Evolutionary conservation across 2,797 vertebrate genomes (phyloP).

Genomic region (Brotogeris chrysoptera): DNA sequence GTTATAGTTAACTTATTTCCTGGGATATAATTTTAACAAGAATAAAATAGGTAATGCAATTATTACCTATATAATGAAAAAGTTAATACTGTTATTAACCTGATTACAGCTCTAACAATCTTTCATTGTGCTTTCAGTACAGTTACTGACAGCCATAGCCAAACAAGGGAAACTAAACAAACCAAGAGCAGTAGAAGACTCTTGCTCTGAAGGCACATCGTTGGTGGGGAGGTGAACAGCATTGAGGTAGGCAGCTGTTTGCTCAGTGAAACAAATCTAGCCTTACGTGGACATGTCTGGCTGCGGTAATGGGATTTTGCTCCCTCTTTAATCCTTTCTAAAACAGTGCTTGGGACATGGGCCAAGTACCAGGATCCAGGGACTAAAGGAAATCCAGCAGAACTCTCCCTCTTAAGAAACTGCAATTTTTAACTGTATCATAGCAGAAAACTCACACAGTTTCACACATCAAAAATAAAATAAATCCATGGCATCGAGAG

Average conservation of each 20-base stretch:
- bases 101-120: background rate
- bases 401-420: background rate
- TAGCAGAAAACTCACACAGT: background rate
- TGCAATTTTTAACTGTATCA: background rate
- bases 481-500: background rate
- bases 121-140: background rate
- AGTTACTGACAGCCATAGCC: background rate
- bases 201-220: background rate
- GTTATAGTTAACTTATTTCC: background rate
- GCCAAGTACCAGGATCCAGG: background rate
- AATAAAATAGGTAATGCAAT: background rate
- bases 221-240: background rate
- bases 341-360: background rate
- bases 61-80: background rate
- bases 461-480: background rate
- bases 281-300: background rate
- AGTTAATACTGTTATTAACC: background rate
- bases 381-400: rapidly evolving
- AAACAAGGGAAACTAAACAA: background rate
- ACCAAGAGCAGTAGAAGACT: background rate
- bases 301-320: background rate
- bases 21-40: background rate
- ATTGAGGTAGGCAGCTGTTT: background rate
- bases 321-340: background rate
- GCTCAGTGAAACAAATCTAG: background rate